A percentile compares a stretch with the other conserved stretches of the same genome.
Conservation (phyloP, 2,797 vertebrate genomes). For the Pseudopleuronectes americanus region DNA sequence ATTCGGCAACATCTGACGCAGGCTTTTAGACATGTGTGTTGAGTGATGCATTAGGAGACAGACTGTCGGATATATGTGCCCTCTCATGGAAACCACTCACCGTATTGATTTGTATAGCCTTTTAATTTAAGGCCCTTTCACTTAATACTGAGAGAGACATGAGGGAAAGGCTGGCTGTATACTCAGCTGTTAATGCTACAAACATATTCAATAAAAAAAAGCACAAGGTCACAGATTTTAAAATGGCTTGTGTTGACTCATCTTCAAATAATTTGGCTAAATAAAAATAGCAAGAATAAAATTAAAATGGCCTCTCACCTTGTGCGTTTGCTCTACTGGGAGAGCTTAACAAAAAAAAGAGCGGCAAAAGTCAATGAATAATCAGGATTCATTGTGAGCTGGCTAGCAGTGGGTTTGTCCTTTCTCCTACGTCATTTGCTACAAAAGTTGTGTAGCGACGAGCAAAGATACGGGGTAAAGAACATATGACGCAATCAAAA, state of each 20-base stretch:
- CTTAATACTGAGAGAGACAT: constrained; percentile 65
- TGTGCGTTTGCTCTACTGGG: too few species aligned
- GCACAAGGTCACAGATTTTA: constrained; percentile 83
- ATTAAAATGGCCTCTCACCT: constrained; percentile 77
- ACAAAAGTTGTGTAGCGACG: too few species aligned
- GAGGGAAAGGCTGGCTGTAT: constrained; percentile 75
- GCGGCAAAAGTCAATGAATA: too few species aligned
- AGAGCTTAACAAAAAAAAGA: too few species aligned
- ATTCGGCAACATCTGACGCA: constrained; percentile 71
- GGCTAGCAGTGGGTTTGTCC: too few species aligned
- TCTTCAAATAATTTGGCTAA: constrained; percentile 88
- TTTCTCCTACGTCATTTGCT: too few species aligned
- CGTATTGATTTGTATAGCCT: constrained; percentile 83
- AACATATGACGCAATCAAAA: too few species aligned
- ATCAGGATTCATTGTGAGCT: too few species aligned
- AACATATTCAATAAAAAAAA: constrained; percentile 94
- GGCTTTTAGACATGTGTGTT: constrained; percentile 72
- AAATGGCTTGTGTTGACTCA: constrained; percentile 83
- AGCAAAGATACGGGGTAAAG: too few species aligned
- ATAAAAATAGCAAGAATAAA: constrained; percentile 62
- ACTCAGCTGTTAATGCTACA: constrained; percentile 86
- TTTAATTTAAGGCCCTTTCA: constrained; percentile 85
- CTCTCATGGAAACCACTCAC: constrained; percentile 70
- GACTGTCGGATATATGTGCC: constrained; percentile 62
- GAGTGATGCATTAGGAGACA: constrained; percentile 75